These are phyloP conservation scores for Pristionchus fissidentatus DNA, from an alignment of 2,888 invertebrate genomes.

Conservation along the genomic window DNA sequence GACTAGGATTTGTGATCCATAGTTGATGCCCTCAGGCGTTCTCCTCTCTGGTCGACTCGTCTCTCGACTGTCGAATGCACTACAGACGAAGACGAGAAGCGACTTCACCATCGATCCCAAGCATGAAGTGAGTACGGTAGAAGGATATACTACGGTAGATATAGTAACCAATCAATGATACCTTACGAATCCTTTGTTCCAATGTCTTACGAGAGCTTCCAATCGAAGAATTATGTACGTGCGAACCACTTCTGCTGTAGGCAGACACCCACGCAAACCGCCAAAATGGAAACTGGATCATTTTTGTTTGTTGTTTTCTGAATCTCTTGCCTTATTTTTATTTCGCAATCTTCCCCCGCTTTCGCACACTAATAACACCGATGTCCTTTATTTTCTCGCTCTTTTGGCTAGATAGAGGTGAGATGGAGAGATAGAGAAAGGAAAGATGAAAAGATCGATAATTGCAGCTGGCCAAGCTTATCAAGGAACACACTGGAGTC, in stretches of 20 bases:
- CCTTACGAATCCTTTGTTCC: background rate
- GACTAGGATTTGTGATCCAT: too few relatives aligned
- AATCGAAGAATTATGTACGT: background rate
- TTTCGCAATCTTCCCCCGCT: too few relatives aligned
- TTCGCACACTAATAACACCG: too few relatives aligned
- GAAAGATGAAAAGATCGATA: too few relatives aligned
- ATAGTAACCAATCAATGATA: background rate
- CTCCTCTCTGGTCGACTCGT: constrained; percentile 48
- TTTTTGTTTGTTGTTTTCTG: background rate
- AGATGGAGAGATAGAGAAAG: too few relatives aligned
- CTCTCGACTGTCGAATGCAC: background rate
- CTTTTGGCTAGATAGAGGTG: too few relatives aligned
- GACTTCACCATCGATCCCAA: constrained; percentile 87
- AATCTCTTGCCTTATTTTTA: too few relatives aligned
- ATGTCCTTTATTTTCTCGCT: too few relatives aligned
- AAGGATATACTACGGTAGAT: background rate
- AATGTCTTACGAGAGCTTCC: background rate
- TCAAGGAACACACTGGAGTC: constrained; percentile 47
- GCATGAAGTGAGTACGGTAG: constrained; percentile 79
- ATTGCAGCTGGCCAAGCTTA: constrained; percentile 52
- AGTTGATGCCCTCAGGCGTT: constrained; percentile 15
- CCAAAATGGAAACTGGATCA: background rate
- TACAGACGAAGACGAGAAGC: background rate
- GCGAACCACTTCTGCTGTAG: background rate
- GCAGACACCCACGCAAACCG: background rate